phyloP scores from a whole-genome alignment of 2,113 vertebrate species.

The Ciconia stormi region DNA sequence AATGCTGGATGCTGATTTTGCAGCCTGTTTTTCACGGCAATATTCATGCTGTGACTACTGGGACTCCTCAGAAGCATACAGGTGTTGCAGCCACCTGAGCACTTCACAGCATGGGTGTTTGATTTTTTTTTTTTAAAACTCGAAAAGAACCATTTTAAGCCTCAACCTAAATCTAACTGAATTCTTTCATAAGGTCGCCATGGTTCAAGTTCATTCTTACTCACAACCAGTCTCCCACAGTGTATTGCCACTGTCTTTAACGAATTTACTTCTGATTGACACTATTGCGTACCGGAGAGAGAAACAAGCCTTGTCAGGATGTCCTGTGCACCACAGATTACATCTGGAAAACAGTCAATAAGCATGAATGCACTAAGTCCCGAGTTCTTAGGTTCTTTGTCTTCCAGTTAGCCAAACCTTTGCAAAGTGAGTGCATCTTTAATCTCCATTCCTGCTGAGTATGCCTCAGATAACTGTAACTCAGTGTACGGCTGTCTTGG shows the following conservation, averaged over 20 bases:
- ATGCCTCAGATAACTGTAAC: not conserved
- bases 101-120: not conserved
- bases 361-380: not conserved
- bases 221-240: not conserved
- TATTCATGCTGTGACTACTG: not conserved
- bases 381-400: not conserved
- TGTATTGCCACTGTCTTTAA: not conserved
- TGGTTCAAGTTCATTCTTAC: not conserved
- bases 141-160: not conserved
- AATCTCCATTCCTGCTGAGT: not conserved
- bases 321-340: not conserved
- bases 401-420: not conserved
- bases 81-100: not conserved
- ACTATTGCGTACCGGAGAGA: not conserved
- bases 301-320: not conserved
- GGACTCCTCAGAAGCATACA: not conserved
- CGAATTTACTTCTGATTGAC: not conserved
- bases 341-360: not conserved
- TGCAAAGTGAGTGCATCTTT: not conserved
- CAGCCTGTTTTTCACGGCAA: not conserved
- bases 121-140: not conserved
- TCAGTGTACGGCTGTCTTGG: accelerated
- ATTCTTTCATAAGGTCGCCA: not conserved
- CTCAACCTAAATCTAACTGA: not conserved
- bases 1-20: not conserved